Conservation (phyloP, 1,140 invertebrate species). For the Drosophila chauvacae region DNA sequence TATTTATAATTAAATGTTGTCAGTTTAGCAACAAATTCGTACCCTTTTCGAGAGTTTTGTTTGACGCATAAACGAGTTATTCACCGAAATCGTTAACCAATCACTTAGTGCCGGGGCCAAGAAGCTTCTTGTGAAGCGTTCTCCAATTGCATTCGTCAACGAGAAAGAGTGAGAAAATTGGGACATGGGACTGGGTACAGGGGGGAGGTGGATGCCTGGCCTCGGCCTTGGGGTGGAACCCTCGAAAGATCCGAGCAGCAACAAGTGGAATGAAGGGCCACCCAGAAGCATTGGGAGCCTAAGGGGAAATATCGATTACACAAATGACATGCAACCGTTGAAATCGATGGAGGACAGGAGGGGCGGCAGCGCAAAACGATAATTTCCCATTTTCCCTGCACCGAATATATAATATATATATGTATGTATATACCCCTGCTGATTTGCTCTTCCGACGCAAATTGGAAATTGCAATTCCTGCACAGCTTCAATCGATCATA, state of each 20-base stretch:
- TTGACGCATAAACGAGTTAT: slow-evolving; percentile 28
- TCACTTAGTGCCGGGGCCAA: slow-evolving; percentile 20
- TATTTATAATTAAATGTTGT: not conserved
- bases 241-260: slow-evolving; percentile 20
- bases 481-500: slow-evolving; percentile 45
- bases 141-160: slow-evolving; percentile 53
- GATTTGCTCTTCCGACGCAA: slow-evolving; percentile 27
- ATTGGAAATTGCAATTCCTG: slow-evolving; percentile 37
- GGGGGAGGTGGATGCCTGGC: slow-evolving; percentile 2
- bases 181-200: not conserved
- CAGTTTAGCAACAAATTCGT: not conserved
- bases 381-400: slow-evolving; percentile 8
- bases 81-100: slow-evolving; percentile 23
- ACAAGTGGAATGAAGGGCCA: slow-evolving; percentile 25
- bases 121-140: slow-evolving; percentile 52
- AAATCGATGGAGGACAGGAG: slow-evolving; percentile 12
- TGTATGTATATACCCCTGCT: not conserved
- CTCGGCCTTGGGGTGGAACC: slow-evolving; percentile 47
- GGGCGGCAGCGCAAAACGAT: not conserved
- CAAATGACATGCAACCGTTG: slow-evolving; percentile 33
- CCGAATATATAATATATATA: not conserved
- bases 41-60: not conserved
- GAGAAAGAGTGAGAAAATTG: too few species aligned
- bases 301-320: slow-evolving; percentile 37
- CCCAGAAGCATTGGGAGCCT: not conserved